phyloP scores from a whole-genome alignment of 2,797 vertebrate species.

The Knipowitschia caucasica region DNA sequence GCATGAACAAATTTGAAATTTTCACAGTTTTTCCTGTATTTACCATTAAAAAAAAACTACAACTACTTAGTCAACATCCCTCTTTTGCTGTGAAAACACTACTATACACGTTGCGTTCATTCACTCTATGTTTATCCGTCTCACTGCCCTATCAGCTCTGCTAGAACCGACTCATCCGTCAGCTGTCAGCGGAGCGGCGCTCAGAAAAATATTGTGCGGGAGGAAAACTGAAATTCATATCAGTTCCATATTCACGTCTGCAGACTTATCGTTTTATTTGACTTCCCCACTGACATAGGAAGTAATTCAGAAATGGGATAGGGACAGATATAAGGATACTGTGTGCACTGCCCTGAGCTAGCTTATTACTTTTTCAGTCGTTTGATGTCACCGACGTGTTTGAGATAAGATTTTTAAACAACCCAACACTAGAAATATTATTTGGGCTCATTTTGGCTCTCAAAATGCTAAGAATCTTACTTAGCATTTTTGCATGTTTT shows the following conservation, averaged over 20 bases:
- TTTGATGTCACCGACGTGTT: no score
- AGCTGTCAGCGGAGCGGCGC: conserved; percentile 33
- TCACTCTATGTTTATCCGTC: conserved; percentile 37
- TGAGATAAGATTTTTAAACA: no score
- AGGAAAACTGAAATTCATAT: conserved; percentile 59
- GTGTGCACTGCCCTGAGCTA: conserved; percentile 24
- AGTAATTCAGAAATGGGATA: conserved; percentile 68
- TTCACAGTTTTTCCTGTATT: no score
- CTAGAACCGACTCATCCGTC: conserved; percentile 46
- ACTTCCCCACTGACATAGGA: conserved; percentile 69
- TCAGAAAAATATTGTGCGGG: conserved; percentile 46
- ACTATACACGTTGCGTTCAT: conserved; percentile 8
- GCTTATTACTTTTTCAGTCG: conserved; percentile 32
- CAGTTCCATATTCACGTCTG: conserved; percentile 65
- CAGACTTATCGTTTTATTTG: conserved; percentile 68
- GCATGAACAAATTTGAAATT: no score
- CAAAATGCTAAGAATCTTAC: no score
- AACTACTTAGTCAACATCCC: no score
- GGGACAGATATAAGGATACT: conserved; percentile 71
- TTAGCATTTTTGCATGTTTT: no score
- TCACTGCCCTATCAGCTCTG: conserved; percentile 39
- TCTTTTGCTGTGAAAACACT: conserved; percentile 19
- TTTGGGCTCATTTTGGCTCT: no score
- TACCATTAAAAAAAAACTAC: no score
- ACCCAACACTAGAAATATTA: no score